These are phyloP conservation scores for Parnassius mnemosyne DNA, from an alignment of 2,888 invertebrate species.

Conservation along the genomic window DNA sequence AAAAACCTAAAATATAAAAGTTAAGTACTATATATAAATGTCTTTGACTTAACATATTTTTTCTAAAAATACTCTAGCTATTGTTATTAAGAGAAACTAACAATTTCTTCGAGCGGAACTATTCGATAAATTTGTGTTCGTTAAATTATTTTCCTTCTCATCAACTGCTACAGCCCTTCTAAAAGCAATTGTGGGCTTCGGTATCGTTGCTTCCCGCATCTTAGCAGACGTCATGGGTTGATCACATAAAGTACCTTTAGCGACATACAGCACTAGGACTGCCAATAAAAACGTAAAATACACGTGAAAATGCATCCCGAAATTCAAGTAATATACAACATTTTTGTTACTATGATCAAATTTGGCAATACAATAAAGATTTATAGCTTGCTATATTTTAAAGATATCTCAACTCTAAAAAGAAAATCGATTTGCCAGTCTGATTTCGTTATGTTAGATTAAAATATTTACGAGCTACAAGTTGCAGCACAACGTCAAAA, in stretches of 20 bases:
- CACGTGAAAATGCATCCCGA: conserved; percentile 4
- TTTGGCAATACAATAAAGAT: neutral
- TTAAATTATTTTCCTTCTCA: neutral
- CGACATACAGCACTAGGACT: neutral
- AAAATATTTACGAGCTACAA: no score
- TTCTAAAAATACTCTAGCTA: neutral
- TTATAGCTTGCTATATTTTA: neutral
- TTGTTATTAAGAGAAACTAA: neutral
- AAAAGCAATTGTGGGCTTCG: conserved; percentile 10
- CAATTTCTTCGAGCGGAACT: conserved; percentile 11
- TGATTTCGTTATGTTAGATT: no score
- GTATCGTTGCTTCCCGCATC: conserved; percentile 9
- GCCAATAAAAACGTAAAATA: conserved; percentile 2
- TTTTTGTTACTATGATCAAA: conserved; percentile 9
- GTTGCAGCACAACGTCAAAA: no score
- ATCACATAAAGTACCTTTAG: neutral
- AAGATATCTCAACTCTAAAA: neutral
- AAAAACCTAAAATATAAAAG: neutral
- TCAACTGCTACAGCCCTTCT: neutral
- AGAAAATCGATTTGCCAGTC: neutral
- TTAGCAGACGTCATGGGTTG: conserved; percentile 4
- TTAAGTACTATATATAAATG: no score
- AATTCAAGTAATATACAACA: conserved; percentile 4
- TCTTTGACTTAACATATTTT: neutral
- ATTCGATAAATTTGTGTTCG: neutral